A percentile compares a stretch with the other conserved stretches of the same genome.
Evolutionary conservation across 2,113 vertebrate genomes (phyloP).

Genomic region (Plecturocebus donacophilus): DNA sequence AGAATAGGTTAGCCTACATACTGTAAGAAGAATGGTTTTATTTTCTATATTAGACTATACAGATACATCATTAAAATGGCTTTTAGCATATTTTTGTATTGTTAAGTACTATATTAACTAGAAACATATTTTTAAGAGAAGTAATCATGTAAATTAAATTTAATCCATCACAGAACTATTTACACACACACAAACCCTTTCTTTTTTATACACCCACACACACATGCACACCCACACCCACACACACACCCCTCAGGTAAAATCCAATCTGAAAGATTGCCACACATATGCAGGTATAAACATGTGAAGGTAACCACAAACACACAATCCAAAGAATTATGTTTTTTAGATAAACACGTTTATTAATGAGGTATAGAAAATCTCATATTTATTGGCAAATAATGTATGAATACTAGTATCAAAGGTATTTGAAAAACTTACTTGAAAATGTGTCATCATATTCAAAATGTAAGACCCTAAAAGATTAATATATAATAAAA

Average conservation of each 20-base stretch:
- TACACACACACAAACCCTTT: not conserved
- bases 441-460: not conserved
- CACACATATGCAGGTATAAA: not conserved
- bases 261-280: not conserved
- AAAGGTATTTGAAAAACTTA: not conserved
- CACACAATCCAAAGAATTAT: not conserved
- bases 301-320: not conserved
- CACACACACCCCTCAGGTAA: not conserved
- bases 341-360: not conserved
- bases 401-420: not conserved
- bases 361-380: not conserved
- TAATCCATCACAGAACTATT: not conserved
- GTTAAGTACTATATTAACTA: not conserved
- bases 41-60: not conserved
- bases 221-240: not conserved
- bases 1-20: slow-evolving; percentile 46
- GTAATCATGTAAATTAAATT: not conserved
- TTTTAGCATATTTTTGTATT: not conserved
- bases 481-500: not conserved
- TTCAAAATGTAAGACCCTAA: not conserved
- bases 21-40: not conserved
- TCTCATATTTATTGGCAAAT: not conserved
- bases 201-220: not conserved
- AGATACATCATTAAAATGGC: not conserved
- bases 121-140: not conserved